Conservation (phyloP, 2,113 vertebrate species). For the Thamnaconus septentrionalis region DNA sequence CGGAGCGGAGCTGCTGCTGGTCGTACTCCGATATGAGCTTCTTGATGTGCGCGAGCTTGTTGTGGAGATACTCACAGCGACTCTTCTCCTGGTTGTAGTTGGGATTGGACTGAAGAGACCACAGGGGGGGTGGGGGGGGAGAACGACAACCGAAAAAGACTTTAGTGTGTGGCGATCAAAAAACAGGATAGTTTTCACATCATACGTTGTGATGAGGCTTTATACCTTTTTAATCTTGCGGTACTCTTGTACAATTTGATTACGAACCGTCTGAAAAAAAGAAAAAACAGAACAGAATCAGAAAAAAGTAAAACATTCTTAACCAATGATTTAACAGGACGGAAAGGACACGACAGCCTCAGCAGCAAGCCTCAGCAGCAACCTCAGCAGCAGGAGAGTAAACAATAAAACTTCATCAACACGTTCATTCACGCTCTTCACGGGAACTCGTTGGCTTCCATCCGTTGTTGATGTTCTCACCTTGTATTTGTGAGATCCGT, state of each 20-base stretch:
- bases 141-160: background rate
- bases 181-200: background rate
- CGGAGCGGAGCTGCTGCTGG: conserved; percentile 78
- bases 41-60: conserved; percentile 95
- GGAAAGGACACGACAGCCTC: no score
- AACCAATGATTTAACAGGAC: no score
- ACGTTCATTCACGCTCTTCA: no score
- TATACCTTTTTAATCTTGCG: conserved; percentile 90
- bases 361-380: no score
- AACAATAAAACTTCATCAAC: no score
- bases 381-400: no score
- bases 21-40: conserved; percentile 90
- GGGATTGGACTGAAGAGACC: conserved; percentile 81
- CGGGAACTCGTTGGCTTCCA: no score
- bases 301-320: no score
- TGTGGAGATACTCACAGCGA: conserved; percentile 93
- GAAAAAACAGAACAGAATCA: no score
- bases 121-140: background rate
- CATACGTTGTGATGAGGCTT: background rate
- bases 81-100: conserved; percentile 89
- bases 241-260: conserved; percentile 91
- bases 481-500: conserved; percentile 86
- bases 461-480: conserved; percentile 51
- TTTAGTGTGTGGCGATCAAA: background rate
- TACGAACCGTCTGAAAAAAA: conserved; percentile 80